phyloP scores from a whole-genome alignment of 2,113 vertebrate species.

The Dasypus novemcinctus region DNA sequence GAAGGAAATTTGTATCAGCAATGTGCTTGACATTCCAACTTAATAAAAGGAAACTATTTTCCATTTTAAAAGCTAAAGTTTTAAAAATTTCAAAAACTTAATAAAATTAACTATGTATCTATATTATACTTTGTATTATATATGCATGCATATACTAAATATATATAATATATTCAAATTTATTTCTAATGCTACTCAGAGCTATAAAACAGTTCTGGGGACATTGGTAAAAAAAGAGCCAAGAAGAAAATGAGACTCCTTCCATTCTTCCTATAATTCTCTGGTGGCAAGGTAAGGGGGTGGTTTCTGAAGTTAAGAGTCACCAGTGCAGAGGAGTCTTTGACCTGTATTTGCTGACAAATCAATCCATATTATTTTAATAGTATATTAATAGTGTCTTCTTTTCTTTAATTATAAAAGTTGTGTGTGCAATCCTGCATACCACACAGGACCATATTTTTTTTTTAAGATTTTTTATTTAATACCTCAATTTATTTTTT shows the following conservation, averaged over 20 bases:
- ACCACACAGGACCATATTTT: too few relatives aligned
- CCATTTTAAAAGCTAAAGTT: slow-evolving; percentile 21
- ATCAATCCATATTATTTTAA: neutral
- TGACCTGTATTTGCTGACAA: neutral
- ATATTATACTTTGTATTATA: neutral
- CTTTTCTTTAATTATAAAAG: neutral
- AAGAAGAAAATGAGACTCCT: neutral
- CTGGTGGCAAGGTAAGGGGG: neutral
- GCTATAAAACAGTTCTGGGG: neutral
- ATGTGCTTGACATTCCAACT: neutral
- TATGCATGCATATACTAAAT: neutral
- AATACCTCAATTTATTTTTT: too few relatives aligned
- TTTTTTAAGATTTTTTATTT: too few relatives aligned
- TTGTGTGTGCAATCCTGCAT: too few relatives aligned
- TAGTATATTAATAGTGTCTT: too few relatives aligned
- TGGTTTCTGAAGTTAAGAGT: neutral
- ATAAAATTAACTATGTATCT: slow-evolving; percentile 9
- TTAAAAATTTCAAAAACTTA: neutral
- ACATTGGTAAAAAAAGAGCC: neutral
- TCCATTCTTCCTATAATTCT: neutral
- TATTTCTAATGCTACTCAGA: neutral
- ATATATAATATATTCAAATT: slow-evolving; percentile 11
- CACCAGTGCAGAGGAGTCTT: neutral
- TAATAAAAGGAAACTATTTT: slow-evolving; percentile 33
- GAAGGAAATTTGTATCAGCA: slow-evolving; percentile 28